Evolutionary conservation across 2,113 vertebrate species (phyloP).

Genomic region (Aegotheles bennettii): DNA sequence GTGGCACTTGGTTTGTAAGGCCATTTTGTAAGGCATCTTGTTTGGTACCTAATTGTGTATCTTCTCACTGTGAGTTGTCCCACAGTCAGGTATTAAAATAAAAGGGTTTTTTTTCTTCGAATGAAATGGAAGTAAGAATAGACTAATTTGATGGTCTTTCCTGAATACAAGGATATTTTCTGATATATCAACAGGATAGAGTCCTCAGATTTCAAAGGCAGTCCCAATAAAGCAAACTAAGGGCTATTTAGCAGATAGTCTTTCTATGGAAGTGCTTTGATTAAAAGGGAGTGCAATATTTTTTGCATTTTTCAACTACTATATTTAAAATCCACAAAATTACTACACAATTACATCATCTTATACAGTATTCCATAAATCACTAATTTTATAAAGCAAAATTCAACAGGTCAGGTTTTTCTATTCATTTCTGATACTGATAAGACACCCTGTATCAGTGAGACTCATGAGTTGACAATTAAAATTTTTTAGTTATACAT

Average conservation of each 20-base stretch:
- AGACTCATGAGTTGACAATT: not conserved
- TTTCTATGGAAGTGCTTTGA: not conserved
- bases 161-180: not conserved
- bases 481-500: not conserved
- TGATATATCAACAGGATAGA: not conserved
- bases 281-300: not conserved
- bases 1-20: not conserved
- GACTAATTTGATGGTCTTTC: not conserved
- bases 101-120: not conserved
- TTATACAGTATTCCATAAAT: not conserved
- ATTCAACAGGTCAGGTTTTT: not conserved
- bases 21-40: not conserved
- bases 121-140: not conserved
- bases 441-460: not conserved
- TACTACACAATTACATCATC: not conserved
- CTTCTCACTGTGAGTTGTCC: not conserved
- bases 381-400: not conserved
- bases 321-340: not conserved
- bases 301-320: not conserved
- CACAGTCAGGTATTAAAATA: not conserved
- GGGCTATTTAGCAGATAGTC: not conserved
- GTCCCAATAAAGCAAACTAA: not conserved
- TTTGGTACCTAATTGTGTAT: not conserved
- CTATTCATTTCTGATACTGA: not conserved
- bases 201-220: not conserved